These are phyloP conservation scores for Ashinkailepas kermadecensis DNA, from an alignment of 2,888 invertebrate genomes.

Conservation along the genomic window DNA sequence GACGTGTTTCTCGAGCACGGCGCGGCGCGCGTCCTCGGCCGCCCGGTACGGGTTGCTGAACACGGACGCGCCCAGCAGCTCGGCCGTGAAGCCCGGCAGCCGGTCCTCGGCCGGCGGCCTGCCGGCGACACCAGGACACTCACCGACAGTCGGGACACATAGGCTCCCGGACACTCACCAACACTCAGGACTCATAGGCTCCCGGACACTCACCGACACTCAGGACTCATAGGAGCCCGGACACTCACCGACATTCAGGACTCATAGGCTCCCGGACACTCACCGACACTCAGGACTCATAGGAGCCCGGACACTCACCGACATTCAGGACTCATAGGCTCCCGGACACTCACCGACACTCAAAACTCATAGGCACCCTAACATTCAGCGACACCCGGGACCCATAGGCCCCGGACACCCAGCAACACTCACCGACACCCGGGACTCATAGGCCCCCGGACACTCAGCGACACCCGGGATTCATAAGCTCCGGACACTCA, in stretches of 20 bases:
- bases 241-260: too few species aligned
- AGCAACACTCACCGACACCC: too few species aligned
- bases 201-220: background rate
- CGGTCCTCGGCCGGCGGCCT: background rate
- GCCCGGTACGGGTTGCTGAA: constrained; percentile 53
- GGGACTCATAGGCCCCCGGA: too few species aligned
- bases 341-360: too few species aligned
- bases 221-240: background rate
- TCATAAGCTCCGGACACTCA: too few species aligned
- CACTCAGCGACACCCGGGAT: too few species aligned
- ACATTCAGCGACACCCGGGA: too few species aligned
- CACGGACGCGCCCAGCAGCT: constrained; percentile 28
- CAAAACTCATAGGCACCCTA: too few species aligned
- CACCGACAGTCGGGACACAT: background rate
- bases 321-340: too few species aligned
- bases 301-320: too few species aligned
- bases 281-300: background rate
- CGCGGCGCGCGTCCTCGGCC: constrained; percentile 76
- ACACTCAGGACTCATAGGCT: background rate
- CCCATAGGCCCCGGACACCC: too few species aligned
- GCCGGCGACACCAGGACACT: background rate
- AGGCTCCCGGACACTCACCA: background rate
- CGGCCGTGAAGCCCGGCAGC: background rate
- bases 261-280: background rate
- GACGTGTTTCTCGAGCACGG: constrained; percentile 80